Evolutionary conservation across 2,888 invertebrate species (phyloP).

Genomic region (Cataglyphis livida): DNA sequence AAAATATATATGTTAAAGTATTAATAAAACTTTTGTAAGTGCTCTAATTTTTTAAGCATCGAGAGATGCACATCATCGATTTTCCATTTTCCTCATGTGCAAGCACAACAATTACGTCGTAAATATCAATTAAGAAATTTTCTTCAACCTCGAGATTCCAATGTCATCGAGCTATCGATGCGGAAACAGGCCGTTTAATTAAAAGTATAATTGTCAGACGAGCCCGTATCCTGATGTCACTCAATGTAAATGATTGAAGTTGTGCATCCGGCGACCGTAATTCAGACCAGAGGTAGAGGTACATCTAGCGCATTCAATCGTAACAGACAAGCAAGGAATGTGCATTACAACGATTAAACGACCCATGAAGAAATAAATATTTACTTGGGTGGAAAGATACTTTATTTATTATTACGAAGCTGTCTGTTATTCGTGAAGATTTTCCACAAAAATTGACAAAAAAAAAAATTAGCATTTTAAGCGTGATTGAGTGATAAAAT

Average conservation of each 20-base stretch:
- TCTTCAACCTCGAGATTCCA: slow-evolving; percentile 1
- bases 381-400: background rate
- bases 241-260: slow-evolving; percentile 62
- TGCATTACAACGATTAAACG: slow-evolving; percentile 42
- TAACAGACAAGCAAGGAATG: slow-evolving; percentile 58
- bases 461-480: background rate
- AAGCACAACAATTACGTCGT: background rate
- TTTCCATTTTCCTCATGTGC: background rate
- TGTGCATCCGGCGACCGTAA: slow-evolving; percentile 59
- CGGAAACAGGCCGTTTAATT: slow-evolving; percentile 17
- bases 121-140: slow-evolving; percentile 11
- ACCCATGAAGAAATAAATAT: background rate
- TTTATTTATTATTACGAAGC: background rate
- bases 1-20: background rate
- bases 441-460: background rate
- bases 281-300: slow-evolving; percentile 66
- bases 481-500: background rate
- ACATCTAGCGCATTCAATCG: slow-evolving; percentile 44
- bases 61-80: background rate
- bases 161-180: background rate
- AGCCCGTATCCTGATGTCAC: slow-evolving; percentile 68
- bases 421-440: background rate
- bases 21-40: background rate
- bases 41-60: background rate
- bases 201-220: slow-evolving; percentile 62